Evolutionary conservation across 2,888 invertebrate genomes (phyloP).

Genomic region (Microlaimidae sp.): DNA sequence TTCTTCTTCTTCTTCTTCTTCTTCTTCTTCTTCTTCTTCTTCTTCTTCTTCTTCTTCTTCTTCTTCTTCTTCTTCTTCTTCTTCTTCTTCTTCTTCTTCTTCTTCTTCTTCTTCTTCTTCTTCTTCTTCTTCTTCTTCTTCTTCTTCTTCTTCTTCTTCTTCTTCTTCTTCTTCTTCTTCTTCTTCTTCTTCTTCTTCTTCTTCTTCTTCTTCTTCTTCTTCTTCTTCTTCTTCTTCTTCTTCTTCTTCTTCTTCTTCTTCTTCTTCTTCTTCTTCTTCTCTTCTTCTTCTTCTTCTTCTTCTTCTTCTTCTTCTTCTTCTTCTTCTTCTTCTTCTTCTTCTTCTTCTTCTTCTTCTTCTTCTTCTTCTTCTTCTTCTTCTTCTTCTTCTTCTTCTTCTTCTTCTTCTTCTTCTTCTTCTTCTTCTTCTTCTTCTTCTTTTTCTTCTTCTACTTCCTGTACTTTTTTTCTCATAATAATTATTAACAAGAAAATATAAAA

Average conservation of each 20-base stretch:
- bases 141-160: neutral
- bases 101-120: slow-evolving; percentile 3
- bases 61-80: neutral
- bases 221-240: slow-evolving; percentile 1
- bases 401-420: neutral
- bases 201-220: slow-evolving; percentile 1
- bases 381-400: slow-evolving; percentile 5
- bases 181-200: slow-evolving; percentile 1
- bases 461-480: no score
- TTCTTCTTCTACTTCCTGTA: slow-evolving; percentile 12
- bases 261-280: slow-evolving; percentile 1
- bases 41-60: slow-evolving; percentile 4
- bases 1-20: slow-evolving; percentile 1
- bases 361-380: slow-evolving; percentile 5
- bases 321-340: slow-evolving; percentile 10
- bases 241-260: slow-evolving; percentile 1
- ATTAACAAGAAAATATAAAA: no score
- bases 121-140: slow-evolving; percentile 1
- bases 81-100: slow-evolving; percentile 4
- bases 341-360: slow-evolving; percentile 10
- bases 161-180: slow-evolving; percentile 3
- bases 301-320: slow-evolving; percentile 9
- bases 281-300: slow-evolving; percentile 1
- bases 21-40: no score
- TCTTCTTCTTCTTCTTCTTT: slow-evolving; percentile 8